These are phyloP conservation scores for Neodiprion lecontei DNA, from an alignment of 1,140 invertebrate species.

Conservation along the genomic window DNA sequence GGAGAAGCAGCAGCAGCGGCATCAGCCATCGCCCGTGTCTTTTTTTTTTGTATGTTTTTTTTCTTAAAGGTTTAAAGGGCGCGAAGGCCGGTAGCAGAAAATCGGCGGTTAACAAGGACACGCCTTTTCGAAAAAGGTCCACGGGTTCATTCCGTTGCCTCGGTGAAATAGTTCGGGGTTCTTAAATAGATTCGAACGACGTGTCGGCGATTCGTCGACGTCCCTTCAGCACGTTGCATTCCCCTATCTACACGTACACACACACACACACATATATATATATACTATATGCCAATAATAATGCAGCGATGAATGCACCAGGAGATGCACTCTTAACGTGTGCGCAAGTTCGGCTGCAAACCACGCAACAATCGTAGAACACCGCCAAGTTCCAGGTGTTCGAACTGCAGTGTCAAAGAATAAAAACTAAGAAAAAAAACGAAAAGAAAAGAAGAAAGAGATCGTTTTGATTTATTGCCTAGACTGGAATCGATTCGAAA, in stretches of 20 bases:
- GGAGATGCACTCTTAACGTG: no score
- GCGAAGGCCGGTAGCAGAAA: background rate
- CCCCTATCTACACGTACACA: no score
- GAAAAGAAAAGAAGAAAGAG: no score
- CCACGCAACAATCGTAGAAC: background rate
- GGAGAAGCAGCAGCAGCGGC: background rate
- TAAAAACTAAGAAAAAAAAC: no score
- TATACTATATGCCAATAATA: no score
- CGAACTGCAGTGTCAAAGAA: background rate
- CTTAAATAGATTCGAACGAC: conserved; percentile 6
- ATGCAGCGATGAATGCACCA: no score
- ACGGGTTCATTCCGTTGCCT: background rate
- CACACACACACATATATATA: no score
- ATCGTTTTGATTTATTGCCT: conserved; percentile 37
- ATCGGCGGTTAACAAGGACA: background rate
- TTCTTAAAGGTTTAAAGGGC: background rate
- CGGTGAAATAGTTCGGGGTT: background rate
- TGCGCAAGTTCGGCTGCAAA: background rate
- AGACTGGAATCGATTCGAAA: conserved; percentile 24
- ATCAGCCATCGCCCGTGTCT: background rate
- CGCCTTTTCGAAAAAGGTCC: background rate
- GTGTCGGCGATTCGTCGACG: background rate
- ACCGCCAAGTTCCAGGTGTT: background rate
- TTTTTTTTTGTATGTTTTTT: background rate
- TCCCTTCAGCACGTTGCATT: no score